Evolutionary conservation across 2,888 invertebrate genomes (phyloP).

Genomic region (Drosophila multiciliata): DNA sequence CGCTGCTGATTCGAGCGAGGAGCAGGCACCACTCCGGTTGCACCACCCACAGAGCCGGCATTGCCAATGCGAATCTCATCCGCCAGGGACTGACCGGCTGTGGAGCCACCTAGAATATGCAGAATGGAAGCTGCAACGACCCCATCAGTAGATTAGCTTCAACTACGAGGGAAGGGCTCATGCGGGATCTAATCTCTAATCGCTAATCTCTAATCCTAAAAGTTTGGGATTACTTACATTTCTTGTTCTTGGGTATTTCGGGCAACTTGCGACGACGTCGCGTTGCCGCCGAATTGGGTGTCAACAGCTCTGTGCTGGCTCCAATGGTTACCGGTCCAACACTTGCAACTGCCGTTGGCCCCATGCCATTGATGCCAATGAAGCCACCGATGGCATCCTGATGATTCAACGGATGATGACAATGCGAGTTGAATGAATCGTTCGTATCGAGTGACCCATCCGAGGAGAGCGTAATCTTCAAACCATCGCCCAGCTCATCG

Average conservation of each 20-base stretch:
- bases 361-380: slow-evolving; percentile 79
- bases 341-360: neutral
- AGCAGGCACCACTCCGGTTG: slow-evolving; percentile 57
- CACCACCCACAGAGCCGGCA: slow-evolving; percentile 40
- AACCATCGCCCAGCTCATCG: slow-evolving; percentile 85
- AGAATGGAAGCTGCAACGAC: slow-evolving; percentile 88
- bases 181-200: slow-evolving; percentile 8
- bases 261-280: slow-evolving; percentile 93
- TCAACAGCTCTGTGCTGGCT: slow-evolving; percentile 62
- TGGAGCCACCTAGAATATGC: slow-evolving; percentile 84
- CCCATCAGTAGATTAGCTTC: slow-evolving; percentile 63
- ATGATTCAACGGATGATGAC: slow-evolving; percentile 82
- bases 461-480: slow-evolving; percentile 82
- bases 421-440: slow-evolving; percentile 82
- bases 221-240: slow-evolving; percentile 87
- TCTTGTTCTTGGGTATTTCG: slow-evolving; percentile 95
- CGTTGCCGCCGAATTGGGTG: slow-evolving; percentile 68
- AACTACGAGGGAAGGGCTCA: slow-evolving; percentile 55
- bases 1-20: slow-evolving; percentile 78
- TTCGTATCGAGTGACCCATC: slow-evolving; percentile 82
- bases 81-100: slow-evolving; percentile 82
- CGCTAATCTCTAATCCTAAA: neutral
- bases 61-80: slow-evolving; percentile 85
- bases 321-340: slow-evolving; percentile 50
- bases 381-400: slow-evolving; percentile 82